Evolutionary conservation across 2,797 vertebrate genomes (phyloP).

Genomic region (Sebastes trivittatus): DNA sequence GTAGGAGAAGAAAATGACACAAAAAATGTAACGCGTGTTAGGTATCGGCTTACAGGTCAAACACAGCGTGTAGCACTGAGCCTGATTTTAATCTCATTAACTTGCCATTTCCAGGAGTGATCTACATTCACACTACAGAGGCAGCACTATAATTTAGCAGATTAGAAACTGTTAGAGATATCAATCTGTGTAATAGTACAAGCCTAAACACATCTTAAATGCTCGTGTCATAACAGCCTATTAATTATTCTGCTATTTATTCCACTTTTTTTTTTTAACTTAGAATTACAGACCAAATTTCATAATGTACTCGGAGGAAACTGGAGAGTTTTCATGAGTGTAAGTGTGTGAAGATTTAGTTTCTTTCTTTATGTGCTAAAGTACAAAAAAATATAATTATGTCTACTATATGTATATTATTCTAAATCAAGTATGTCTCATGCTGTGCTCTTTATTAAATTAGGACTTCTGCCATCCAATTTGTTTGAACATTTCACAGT

Average conservation of each 20-base stretch:
- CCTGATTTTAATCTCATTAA: conserved; percentile 66
- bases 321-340: conserved; percentile 32
- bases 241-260: conserved; percentile 39
- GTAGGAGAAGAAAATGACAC: neutral
- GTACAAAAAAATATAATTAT: conserved; percentile 69
- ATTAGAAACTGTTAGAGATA: conserved; percentile 50
- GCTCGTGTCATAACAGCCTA: conserved; percentile 56
- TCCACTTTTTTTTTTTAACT: neutral
- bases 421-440: conserved; percentile 73
- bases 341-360: conserved; percentile 59
- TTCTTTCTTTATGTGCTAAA: conserved; percentile 43
- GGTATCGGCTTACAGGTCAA: conserved; percentile 64
- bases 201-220: conserved; percentile 55
- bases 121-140: conserved; percentile 10
- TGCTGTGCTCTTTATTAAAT: conserved; percentile 74
- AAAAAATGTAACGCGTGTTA: conserved; percentile 49
- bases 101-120: conserved; percentile 43
- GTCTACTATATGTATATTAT: conserved; percentile 72
- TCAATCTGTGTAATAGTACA: conserved; percentile 34
- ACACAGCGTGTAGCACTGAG: conserved; percentile 39
- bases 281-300: conserved; percentile 50
- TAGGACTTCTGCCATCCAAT: conserved; percentile 66
- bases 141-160: conserved; percentile 53
- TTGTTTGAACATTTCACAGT: conserved; percentile 73
- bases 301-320: conserved; percentile 51